Percentiles rank a stretch among this genome's conserved stretches.
Conservation (phyloP, 2,888 invertebrate species). For the Galerucella nymphaeae region DNA sequence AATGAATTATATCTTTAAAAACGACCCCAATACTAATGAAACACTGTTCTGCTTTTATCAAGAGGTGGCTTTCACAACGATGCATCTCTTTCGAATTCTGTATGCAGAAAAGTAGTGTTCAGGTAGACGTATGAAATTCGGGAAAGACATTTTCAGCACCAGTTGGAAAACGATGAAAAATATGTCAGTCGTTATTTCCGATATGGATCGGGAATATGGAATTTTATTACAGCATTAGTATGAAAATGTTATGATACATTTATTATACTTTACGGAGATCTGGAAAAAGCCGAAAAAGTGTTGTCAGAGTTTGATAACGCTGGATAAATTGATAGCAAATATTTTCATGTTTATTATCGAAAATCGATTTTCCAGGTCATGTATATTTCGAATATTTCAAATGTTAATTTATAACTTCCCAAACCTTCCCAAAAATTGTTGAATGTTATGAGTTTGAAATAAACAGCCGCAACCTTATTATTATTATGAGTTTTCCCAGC, state of each 20-base stretch:
- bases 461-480: too few species aligned
- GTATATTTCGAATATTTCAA: too few species aligned
- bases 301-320: too few species aligned
- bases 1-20: slow-evolving; percentile 6
- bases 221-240: slow-evolving; percentile 27
- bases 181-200: slow-evolving; percentile 23
- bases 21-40: slow-evolving; percentile 21
- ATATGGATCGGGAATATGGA: slow-evolving; percentile 24
- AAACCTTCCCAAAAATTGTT: too few species aligned
- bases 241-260: neutral
- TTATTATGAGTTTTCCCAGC: too few species aligned
- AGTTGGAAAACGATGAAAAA: slow-evolving; percentile 1
- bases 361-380: too few species aligned
- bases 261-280: too few species aligned
- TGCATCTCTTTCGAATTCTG: slow-evolving; percentile 20
- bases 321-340: too few species aligned
- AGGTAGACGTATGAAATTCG: slow-evolving; percentile 3
- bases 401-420: too few species aligned
- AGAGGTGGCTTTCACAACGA: slow-evolving; percentile 10
- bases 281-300: too few species aligned
- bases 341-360: too few species aligned
- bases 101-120: slow-evolving; percentile 23
- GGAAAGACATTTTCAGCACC: slow-evolving; percentile 17
- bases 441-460: too few species aligned
- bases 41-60: slow-evolving; percentile 30